Base-by-base conservation (phyloP, 2,797 vertebrate genomes). In the Apogon talboti region DNA sequence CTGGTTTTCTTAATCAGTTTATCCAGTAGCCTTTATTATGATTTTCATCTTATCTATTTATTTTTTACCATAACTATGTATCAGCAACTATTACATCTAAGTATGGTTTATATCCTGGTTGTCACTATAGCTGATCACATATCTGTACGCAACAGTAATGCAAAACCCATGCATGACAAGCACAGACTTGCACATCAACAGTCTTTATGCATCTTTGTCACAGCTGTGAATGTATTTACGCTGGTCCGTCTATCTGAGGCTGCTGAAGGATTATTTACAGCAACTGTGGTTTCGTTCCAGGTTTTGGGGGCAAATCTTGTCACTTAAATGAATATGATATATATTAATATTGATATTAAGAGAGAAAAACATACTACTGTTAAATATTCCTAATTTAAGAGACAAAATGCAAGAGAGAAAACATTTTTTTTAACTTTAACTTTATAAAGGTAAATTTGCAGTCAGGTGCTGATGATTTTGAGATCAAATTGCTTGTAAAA, bases 201-300 rank as follows among this genome's bases (percentile, higher is more conserved):
- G 62, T 63, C 54, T 70, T 48, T 76, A 78, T 74, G 70, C 66
- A 79, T 82, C 62, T 61, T 77, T 66, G 70, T 82, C 85, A 79
- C 82, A 84, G 74, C 76, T 83, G 74, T 77, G 79, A 83, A 82
- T 85, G 81, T 84, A 71, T 68, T 59, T 78, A 47, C 50, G 60
- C 70, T 65, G 66, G 51, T 56, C n/a, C 3, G 4, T 30, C 60
- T 43, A 11, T 9, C 30, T 43, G 28, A 30, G 37, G 46, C 45
- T 67, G 37, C 38, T n/a, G 8, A 53, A 37, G 33, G 33, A 73
- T 73, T 60, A 47, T 73, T 74, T 58, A 75, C 1, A 73, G 33
- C 56, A 57, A 74, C 14, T 56, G 53, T 44, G 30, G 49, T 61
- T 77, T 67, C 28, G 70, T 66, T 76, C 35, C 28, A 64, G 19